Evolutionary conservation across 1,140 invertebrate species (phyloP), one percentile per base, ranked within the genome.

Genomic region (Rhizoglyphus robini): DNA sequence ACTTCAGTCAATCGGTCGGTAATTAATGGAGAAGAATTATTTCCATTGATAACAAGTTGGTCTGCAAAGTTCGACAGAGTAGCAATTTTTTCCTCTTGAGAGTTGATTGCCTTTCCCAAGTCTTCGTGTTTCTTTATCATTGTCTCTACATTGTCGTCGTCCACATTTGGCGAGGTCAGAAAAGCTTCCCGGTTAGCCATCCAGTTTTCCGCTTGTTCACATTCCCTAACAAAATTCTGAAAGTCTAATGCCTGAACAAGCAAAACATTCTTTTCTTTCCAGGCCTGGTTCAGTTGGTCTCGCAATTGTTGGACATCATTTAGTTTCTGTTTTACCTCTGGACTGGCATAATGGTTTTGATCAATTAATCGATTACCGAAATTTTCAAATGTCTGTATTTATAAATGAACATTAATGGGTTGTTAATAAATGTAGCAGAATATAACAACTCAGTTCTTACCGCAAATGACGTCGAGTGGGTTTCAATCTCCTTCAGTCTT

Each of bases 121-220:
- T 99, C 95, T 76, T 99, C 95, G 78, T 99, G 99, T 78, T 98
- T 98, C 84, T 98, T 96, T 78, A 99, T 96, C 82, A 97, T 85
- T 0, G 97, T 93, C 79, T 99, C 96, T 4, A 99, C 95, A 70
- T 98, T 93, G 76, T 90, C 92, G 78, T 99, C 96, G 54, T 98
- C 87, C 77, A 99, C 96, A 3, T 91, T 89, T 72, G 91, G 89
- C 2, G 88, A 87, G 69, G 86, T 87, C 4, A 99, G 78, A 82
- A 98, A 98, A 13, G 92, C 90, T 79, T 99, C 96, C 46, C 96
- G 84, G 27, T 92, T 89, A 25, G 86, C 90, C 96, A 99, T 99
- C 96, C 96, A 99, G 1, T 98, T 78, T 75, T 99, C 96, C 69
- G 99, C 86, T 75, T 99, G 96, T 75, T 99, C 96, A 48, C 96